phyloP scores from a whole-genome alignment of 2,113 vertebrate genomes.

The Rhinopomastus cyanomelas region DNA sequence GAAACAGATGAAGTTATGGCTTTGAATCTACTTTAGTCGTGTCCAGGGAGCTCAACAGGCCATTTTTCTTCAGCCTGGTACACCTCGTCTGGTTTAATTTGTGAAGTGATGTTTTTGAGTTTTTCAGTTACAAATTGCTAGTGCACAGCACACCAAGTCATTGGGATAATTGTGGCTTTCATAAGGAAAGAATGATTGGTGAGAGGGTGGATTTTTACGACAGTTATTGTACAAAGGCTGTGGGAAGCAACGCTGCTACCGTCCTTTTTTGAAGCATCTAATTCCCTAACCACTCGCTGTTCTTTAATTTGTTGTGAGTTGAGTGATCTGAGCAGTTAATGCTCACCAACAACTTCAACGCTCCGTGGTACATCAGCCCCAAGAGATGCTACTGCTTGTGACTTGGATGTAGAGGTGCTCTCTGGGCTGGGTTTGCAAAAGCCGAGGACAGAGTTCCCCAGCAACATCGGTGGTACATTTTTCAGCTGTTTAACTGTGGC shows the following conservation, averaged over 20 bases:
- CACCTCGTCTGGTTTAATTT: conserved; percentile 48
- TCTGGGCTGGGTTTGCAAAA: neutral
- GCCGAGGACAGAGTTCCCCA: accelerated
- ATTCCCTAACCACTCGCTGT: neutral
- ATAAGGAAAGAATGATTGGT: neutral
- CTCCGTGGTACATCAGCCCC: neutral
- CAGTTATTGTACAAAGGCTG: conserved; percentile 9
- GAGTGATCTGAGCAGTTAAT: conserved; percentile 44
- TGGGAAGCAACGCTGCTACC: neutral
- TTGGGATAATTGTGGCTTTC: conserved; percentile 52
- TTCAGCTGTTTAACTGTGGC: neutral
- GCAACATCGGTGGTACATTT: accelerated
- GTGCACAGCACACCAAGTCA: neutral
- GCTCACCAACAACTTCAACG: neutral
- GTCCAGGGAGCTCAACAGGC: neutral
- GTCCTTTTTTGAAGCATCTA: neutral
- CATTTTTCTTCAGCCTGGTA: neutral
- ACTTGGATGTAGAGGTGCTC: neutral
- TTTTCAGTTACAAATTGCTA: conserved; percentile 23
- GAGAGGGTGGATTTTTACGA: conserved; percentile 17
- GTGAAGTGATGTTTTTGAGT: no score
- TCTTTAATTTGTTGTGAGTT: conserved; percentile 13
- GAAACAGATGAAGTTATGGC: neutral
- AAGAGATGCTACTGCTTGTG: neutral
- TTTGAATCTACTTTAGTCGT: neutral